Evolutionary conservation across 2,888 invertebrate genomes (phyloP).

Genomic region (Ectobius pallidus): DNA sequence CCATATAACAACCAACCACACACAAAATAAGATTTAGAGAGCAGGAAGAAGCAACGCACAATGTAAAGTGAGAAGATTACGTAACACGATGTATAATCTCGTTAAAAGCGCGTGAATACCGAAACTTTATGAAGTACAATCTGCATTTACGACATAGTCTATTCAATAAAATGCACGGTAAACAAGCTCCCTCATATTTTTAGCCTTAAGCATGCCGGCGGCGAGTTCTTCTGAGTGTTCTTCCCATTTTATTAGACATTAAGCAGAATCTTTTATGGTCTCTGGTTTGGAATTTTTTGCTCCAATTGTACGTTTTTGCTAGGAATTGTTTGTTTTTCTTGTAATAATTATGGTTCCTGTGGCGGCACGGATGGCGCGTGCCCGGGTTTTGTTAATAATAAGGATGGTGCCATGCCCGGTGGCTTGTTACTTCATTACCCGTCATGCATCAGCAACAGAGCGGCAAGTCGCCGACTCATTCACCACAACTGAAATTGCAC

Average conservation of each 20-base stretch:
- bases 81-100: too few species aligned
- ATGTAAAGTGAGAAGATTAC: too few species aligned
- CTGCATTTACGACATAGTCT: background rate
- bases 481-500: too few species aligned
- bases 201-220: background rate
- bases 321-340: background rate
- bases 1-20: too few species aligned
- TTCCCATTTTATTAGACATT: too few species aligned
- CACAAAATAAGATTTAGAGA: too few species aligned
- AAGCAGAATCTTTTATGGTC: too few species aligned
- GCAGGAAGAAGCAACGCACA: too few species aligned
- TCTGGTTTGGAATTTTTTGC: background rate
- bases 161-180: background rate
- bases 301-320: background rate
- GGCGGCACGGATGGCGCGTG: background rate
- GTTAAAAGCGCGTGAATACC: background rate
- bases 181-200: background rate
- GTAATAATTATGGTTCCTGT: background rate
- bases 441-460: constrained; percentile 13
- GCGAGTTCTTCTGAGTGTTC: background rate
- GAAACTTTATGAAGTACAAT: background rate
- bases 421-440: constrained; percentile 1
- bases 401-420: background rate
- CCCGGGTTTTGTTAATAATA: background rate
- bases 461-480: background rate